Evolutionary conservation across 2,888 invertebrate genomes (phyloP).

Genomic region (Mesochorus sp.): DNA sequence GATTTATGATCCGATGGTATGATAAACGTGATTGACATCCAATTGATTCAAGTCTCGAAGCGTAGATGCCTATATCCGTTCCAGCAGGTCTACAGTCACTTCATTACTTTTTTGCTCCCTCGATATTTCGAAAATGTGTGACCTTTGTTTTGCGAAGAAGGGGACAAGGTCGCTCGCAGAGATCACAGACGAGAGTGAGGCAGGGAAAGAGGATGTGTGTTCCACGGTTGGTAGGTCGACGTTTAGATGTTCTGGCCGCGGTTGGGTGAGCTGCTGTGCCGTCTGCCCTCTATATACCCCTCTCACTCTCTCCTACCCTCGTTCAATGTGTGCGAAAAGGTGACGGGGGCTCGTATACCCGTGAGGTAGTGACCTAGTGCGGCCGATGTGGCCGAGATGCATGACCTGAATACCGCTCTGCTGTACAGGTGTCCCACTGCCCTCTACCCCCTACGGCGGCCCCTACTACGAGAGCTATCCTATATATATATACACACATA

Average conservation of each 20-base stretch:
- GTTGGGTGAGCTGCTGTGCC: slow-evolving; percentile 26
- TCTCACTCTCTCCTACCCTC: slow-evolving; percentile 25
- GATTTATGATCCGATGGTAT: too few relatives aligned
- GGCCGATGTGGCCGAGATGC: slow-evolving; percentile 78
- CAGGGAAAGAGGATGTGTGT: background rate
- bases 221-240: slow-evolving; percentile 35
- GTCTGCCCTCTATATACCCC: background rate
- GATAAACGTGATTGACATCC: too few relatives aligned
- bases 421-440: slow-evolving; percentile 80
- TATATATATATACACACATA: slow-evolving; percentile 18
- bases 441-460: slow-evolving; percentile 71
- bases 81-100: too few relatives aligned
- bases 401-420: slow-evolving; percentile 79
- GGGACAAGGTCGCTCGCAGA: slow-evolving; percentile 22
- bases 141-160: slow-evolving; percentile 34
- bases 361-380: slow-evolving; percentile 79
- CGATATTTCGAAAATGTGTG: slow-evolving; percentile 4
- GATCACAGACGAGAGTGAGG: slow-evolving; percentile 26
- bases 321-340: slow-evolving; percentile 56
- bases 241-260: slow-evolving; percentile 21
- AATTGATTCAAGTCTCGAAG: background rate
- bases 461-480: slow-evolving; percentile 33
- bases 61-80: too few relatives aligned
- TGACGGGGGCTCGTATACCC: slow-evolving; percentile 61
- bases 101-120: too few relatives aligned